Percentiles rank a stretch among this genome's conserved stretches.
These are phyloP conservation scores for Hucho hucho DNA, from an alignment of 2,113 vertebrate genomes.

Conservation along the genomic window DNA sequence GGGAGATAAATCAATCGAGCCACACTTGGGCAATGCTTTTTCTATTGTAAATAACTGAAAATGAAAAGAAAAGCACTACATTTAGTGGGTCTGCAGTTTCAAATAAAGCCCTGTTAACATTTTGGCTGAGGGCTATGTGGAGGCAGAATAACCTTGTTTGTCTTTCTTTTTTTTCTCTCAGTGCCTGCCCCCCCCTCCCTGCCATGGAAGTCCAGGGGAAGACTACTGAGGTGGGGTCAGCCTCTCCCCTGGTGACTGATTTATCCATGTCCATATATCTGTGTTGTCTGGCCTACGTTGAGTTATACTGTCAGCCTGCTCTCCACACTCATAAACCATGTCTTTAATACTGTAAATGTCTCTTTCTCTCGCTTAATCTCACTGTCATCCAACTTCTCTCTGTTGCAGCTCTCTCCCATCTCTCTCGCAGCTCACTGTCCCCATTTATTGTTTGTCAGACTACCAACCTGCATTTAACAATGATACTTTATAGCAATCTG, in stretches of 20 bases:
- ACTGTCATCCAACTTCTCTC: background rate
- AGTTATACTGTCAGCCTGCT: slow-evolving; percentile 62
- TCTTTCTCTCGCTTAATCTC: background rate
- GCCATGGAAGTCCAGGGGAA: slow-evolving; percentile 33
- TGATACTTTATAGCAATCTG: no score
- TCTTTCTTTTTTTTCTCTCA: slow-evolving; percentile 6
- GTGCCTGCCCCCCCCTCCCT: background rate
- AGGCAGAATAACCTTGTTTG: slow-evolving; percentile 50
- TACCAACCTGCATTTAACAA: no score
- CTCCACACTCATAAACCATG: slow-evolving; percentile 66
- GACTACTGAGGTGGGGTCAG: slow-evolving; percentile 28
- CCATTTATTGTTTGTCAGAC: no score
- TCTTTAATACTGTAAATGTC: background rate
- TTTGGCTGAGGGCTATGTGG: background rate
- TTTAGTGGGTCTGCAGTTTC: background rate
- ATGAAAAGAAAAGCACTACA: no score
- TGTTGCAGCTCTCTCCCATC: background rate
- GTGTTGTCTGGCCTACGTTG: slow-evolving; percentile 48
- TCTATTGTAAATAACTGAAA: no score
- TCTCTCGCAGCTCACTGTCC: no score
- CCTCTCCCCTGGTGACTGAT: slow-evolving; percentile 50
- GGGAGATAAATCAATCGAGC: no score
- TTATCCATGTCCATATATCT: slow-evolving; percentile 57
- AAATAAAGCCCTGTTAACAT: background rate
- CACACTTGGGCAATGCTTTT: no score